These are phyloP conservation scores for Stylophora pistillata DNA, from an alignment of 64 coral and sea anemone species.

Conservation along the genomic window DNA sequence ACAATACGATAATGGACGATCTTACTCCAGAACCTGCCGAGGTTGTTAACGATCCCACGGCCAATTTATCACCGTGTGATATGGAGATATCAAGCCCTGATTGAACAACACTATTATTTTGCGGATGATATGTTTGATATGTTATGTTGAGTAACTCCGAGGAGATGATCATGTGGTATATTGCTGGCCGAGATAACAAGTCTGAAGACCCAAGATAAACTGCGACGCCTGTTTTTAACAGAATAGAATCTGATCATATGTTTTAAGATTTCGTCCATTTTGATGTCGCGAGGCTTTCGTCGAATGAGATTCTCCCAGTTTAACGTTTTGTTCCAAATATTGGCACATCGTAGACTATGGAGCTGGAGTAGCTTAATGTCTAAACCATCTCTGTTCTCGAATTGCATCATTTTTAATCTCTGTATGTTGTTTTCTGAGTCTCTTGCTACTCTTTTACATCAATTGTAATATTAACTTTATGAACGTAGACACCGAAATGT, in stretches of 20 bases:
- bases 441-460: too few relatives aligned
- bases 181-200: too few relatives aligned
- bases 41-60: conserved; percentile 20
- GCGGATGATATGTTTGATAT: not conserved
- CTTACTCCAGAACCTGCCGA: conserved; percentile 29
- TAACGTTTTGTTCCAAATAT: too few relatives aligned
- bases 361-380: too few relatives aligned
- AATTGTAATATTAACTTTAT: too few relatives aligned
- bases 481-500: too few relatives aligned
- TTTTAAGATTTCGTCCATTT: not conserved
- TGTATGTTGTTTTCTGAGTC: too few relatives aligned
- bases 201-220: not conserved
- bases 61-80: conserved; percentile 48
- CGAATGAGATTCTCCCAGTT: not conserved
- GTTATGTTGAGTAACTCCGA: not conserved
- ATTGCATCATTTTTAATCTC: too few relatives aligned
- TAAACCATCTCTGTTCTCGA: too few relatives aligned
- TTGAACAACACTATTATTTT: not conserved
- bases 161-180: too few relatives aligned
- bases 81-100: conserved; percentile 52
- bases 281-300: not conserved
- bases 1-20: conserved; percentile 20
- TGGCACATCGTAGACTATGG: too few relatives aligned
- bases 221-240: not conserved
- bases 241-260: not conserved